These are phyloP conservation scores for Aplochiton taeniatus DNA, from an alignment of 2,797 vertebrate species.

Conservation along the genomic window DNA sequence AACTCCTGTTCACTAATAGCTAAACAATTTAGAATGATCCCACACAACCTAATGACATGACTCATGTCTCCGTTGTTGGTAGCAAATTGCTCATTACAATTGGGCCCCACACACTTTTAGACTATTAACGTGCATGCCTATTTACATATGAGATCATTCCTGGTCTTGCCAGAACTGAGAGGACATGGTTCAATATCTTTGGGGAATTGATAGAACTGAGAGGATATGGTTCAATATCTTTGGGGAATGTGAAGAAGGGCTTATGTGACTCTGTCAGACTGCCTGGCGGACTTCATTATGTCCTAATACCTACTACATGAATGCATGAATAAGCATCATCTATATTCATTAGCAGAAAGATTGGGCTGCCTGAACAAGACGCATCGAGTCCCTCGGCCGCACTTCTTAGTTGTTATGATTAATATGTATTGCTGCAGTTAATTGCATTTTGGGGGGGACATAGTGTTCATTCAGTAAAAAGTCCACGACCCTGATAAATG, in stretches of 20 bases:
- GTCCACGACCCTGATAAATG: slow-evolving; percentile 18
- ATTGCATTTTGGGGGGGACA: slow-evolving; percentile 32
- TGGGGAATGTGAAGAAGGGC: slow-evolving; percentile 1
- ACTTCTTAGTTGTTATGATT: slow-evolving; percentile 31
- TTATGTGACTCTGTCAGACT: not conserved
- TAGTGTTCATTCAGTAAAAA: slow-evolving; percentile 5
- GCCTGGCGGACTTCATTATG: slow-evolving; percentile 28
- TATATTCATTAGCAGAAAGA: slow-evolving; percentile 40
- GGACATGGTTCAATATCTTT: not conserved
- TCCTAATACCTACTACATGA: slow-evolving; percentile 28
- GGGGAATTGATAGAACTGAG: slow-evolving; percentile 10
- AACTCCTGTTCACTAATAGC: no score
- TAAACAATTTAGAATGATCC: no score
- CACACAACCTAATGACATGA: not conserved
- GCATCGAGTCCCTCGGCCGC: slow-evolving; percentile 22
- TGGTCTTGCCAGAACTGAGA: slow-evolving; percentile 8
- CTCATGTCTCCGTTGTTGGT: not conserved
- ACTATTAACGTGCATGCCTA: not conserved
- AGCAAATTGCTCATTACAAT: not conserved
- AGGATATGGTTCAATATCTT: not conserved
- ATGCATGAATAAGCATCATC: slow-evolving; percentile 36
- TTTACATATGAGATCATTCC: slow-evolving; percentile 7
- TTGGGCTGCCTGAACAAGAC: slow-evolving; percentile 31
- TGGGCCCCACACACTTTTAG: not conserved
- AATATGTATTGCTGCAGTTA: slow-evolving; percentile 36